phyloP scores from a whole-genome alignment of 1,140 invertebrate species.

The Pseudomyrmex concolor region DNA sequence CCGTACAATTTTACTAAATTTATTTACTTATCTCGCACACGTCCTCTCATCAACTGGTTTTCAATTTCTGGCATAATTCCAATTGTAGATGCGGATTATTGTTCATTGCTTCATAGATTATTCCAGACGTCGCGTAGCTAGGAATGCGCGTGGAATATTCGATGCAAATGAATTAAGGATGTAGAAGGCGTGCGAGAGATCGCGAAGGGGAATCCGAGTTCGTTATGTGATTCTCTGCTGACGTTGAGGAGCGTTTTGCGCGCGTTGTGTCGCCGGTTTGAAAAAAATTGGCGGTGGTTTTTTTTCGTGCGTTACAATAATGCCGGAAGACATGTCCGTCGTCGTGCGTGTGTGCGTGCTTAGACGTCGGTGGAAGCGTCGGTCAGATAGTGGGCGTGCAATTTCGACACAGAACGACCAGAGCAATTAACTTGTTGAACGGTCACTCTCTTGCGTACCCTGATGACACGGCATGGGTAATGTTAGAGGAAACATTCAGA shows the following conservation, averaged over 20 bases:
- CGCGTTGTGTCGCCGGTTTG: neutral
- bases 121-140: neutral
- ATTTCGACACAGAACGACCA: slow-evolving; percentile 71
- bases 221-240: neutral
- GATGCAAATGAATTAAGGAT: slow-evolving; percentile 14
- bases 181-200: neutral
- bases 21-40: neutral
- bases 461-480: slow-evolving; percentile 26
- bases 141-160: slow-evolving; percentile 11
- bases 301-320: neutral
- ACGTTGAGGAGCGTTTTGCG: neutral
- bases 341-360: neutral
- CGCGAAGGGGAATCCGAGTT: neutral
- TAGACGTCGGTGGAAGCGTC: slow-evolving; percentile 6
- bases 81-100: neutral
- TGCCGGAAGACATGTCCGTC: slow-evolving; percentile 8
- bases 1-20: neutral
- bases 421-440: slow-evolving; percentile 68
- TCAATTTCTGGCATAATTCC: slow-evolving; percentile 20
- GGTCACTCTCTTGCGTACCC: slow-evolving; percentile 8
- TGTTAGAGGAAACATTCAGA: slow-evolving; percentile 59
- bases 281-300: slow-evolving; percentile 16
- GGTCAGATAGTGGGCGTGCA: slow-evolving; percentile 58
- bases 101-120: slow-evolving; percentile 6
- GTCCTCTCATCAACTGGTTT: neutral